These are phyloP conservation scores for Paracanthobrama guichenoti DNA, from an alignment of 2,113 vertebrate genomes.

Conservation along the genomic window DNA sequence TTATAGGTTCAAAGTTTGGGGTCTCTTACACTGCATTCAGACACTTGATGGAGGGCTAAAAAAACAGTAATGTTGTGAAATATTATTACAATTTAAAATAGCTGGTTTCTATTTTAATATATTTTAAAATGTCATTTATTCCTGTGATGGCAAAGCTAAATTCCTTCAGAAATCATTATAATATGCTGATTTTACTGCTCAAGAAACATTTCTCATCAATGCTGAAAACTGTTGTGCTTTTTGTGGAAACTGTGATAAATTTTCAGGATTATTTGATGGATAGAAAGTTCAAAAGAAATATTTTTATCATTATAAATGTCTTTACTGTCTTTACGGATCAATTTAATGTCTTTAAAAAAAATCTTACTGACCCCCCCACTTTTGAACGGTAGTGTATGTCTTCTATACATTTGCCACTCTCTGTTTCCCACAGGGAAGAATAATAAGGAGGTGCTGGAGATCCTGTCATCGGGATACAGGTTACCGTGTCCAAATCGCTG, in stretches of 20 bases:
- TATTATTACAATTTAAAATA: not conserved
- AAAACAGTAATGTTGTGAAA: not conserved
- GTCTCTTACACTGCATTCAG: not conserved
- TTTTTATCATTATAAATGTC: not conserved
- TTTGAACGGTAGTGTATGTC: not conserved
- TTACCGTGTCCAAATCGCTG: constrained; percentile 82
- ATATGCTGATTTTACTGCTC: not conserved
- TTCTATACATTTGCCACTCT: not conserved
- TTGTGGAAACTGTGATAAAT: no score
- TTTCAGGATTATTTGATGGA: no score
- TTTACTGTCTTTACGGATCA: not conserved
- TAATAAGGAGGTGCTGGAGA: constrained; percentile 85
- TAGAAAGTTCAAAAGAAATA: not conserved
- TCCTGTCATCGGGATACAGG: constrained; percentile 82
- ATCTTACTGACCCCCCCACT: no score
- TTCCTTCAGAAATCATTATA: not conserved
- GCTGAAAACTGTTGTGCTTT: not conserved
- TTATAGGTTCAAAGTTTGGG: not conserved
- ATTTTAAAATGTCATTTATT: not conserved
- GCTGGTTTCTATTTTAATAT: not conserved
- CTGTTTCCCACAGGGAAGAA: constrained; percentile 78
- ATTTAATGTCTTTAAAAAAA: not conserved
- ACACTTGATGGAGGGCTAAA: not conserved
- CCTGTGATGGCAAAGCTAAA: not conserved
- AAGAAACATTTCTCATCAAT: not conserved